A percentile compares a stretch with the other conserved stretches of the same genome.
Conservation (phyloP, 1,140 invertebrate species). For the Aplysia californica region DNA sequence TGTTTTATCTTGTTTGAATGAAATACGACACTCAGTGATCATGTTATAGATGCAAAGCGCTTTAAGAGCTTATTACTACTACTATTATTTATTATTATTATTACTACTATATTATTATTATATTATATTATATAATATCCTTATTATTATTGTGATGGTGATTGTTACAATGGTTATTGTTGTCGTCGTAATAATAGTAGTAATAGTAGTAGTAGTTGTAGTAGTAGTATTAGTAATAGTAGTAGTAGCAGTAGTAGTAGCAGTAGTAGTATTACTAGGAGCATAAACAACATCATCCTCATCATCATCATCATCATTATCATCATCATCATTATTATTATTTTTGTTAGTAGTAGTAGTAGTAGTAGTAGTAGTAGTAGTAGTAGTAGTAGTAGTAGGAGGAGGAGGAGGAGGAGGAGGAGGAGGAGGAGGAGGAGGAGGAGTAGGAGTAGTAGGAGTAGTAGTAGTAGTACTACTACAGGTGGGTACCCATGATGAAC, state of each 20-base stretch:
- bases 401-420: too few relatives aligned
- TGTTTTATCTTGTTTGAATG: background rate
- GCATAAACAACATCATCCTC: background rate
- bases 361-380: background rate
- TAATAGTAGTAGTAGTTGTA: background rate
- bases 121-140: too few relatives aligned
- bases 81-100: too few relatives aligned
- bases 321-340: background rate
- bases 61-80: too few relatives aligned
- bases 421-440: too few relatives aligned
- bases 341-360: background rate
- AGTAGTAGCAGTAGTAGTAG: background rate
- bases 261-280: background rate
- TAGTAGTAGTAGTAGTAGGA: too few relatives aligned
- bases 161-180: background rate
- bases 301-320: background rate
- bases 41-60: background rate
- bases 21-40: background rate
- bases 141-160: too few relatives aligned
- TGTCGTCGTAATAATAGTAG: background rate
- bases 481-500: background rate
- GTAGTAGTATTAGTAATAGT: constrained; percentile 6
- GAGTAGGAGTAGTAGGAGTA: too few relatives aligned
- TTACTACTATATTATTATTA: too few relatives aligned
- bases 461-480: background rate